Percentiles rank a stretch among this genome's conserved stretches.
These are phyloP conservation scores for Druon quercuslanigerum DNA, from an alignment of 1,140 invertebrate species.

Conservation along the genomic window DNA sequence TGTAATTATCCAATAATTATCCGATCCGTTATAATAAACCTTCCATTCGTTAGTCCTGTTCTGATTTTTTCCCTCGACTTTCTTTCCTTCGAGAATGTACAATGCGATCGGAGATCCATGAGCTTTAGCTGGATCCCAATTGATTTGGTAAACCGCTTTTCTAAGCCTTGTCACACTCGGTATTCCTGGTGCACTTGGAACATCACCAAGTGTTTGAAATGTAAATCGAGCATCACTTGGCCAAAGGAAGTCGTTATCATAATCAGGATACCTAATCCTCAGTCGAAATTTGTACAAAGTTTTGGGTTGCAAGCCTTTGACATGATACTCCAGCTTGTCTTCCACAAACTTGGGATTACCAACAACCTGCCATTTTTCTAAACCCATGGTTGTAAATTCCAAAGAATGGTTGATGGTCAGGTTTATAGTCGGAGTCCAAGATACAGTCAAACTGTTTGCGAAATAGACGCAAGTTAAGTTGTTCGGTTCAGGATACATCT, in stretches of 20 bases:
- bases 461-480: conserved; percentile 76
- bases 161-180: conserved; percentile 80
- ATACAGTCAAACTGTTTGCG: conserved; percentile 78
- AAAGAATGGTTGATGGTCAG: conserved; percentile 60
- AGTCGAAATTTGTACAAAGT: conserved; percentile 86
- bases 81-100: conserved; percentile 79
- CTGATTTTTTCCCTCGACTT: conserved; percentile 41
- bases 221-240: conserved; percentile 81
- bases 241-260: conserved; percentile 80
- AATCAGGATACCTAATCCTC: conserved; percentile 80
- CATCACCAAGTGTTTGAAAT: conserved; percentile 87
- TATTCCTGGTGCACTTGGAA: conserved; percentile 81
- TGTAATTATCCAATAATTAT: conserved; percentile 87
- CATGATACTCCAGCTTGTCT: conserved; percentile 68
- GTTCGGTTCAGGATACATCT: conserved; percentile 83
- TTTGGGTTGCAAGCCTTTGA: conserved; percentile 80
- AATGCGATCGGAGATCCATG: conserved; percentile 80
- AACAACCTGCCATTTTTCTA: conserved; percentile 67
- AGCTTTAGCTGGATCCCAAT: conserved; percentile 82
- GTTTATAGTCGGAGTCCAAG: conserved; percentile 78
- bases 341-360: conserved; percentile 54
- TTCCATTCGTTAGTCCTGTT: conserved; percentile 77
- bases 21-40: conserved; percentile 88
- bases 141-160: conserved; percentile 82
- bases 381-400: conserved; percentile 64